phyloP scores from a whole-genome alignment of 2,888 invertebrate species.

The Ganaspis brasiliensis region DNA sequence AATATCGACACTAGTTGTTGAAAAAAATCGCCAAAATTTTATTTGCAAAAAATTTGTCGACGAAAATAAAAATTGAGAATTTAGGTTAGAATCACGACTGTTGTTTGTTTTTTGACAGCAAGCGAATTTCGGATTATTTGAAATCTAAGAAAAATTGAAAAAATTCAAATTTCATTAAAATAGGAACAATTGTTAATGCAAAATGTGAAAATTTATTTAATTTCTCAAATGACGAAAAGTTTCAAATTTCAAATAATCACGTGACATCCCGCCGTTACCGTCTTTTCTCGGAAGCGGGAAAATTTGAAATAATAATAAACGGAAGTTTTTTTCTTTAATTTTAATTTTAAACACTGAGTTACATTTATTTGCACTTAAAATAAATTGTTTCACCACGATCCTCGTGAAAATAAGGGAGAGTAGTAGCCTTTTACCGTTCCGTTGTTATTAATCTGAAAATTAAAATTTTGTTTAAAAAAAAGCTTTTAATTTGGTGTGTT shows the following conservation, averaged over 20 bases:
- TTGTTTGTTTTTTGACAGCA: not conserved
- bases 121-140: not conserved
- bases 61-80: not conserved
- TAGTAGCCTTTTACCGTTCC: not conserved
- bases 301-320: too few species aligned
- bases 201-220: not conserved
- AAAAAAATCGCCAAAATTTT: conserved; percentile 3
- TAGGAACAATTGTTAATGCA: not conserved
- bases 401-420: not conserved
- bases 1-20: not conserved
- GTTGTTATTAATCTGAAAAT: not conserved
- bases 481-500: too few species aligned
- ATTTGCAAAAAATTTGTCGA: conserved; percentile 7
- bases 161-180: not conserved
- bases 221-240: not conserved
- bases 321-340: not conserved
- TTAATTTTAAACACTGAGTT: not conserved
- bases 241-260: too few species aligned
- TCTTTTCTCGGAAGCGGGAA: too few species aligned
- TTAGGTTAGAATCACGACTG: conserved; percentile 5
- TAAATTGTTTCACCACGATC: not conserved
- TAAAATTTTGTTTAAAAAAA: not conserved
- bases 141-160: not conserved
- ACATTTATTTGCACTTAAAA: not conserved
- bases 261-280: too few species aligned